Evolutionary conservation across 2,113 vertebrate species (phyloP).

Genomic region (Trogon surrucura): DNA sequence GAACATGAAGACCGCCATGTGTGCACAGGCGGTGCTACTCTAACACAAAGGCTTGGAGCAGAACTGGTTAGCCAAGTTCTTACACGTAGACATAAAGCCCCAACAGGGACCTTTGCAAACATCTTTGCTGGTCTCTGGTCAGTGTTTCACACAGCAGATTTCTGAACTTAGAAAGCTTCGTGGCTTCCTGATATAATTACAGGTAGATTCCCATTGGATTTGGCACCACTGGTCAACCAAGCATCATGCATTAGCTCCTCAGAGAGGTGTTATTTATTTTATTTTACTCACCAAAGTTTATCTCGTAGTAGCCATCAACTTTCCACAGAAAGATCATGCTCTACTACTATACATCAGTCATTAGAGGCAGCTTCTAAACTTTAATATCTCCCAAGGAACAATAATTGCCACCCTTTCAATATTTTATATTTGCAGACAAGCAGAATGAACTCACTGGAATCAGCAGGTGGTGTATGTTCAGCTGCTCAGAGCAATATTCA

Average conservation of each 20-base stretch:
- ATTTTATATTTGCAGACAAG: slow-evolving; percentile 15
- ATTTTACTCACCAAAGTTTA: background rate
- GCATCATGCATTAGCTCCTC: background rate
- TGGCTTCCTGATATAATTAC: background rate
- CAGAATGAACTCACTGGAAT: slow-evolving; percentile 16
- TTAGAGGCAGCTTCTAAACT: background rate
- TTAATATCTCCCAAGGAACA: slow-evolving; percentile 49
- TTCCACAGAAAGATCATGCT: background rate
- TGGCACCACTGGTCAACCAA: background rate
- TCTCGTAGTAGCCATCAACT: background rate
- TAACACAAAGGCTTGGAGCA: background rate
- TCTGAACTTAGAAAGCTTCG: background rate
- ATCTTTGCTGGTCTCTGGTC: background rate
- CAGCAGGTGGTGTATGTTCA: slow-evolving; percentile 49
- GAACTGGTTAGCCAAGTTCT: slow-evolving; percentile 4
- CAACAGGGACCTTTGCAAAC: background rate
- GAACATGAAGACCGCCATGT: background rate
- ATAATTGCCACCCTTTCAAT: background rate
- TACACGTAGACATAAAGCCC: background rate
- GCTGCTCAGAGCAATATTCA: background rate
- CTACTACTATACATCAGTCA: background rate
- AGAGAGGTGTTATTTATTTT: background rate
- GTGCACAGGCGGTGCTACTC: background rate
- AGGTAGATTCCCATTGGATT: background rate
- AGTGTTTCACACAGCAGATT: background rate